Conservation (phyloP, 37 sponge, comb jelly and placozoan genomes). For the Theonella swinhoei region DNA sequence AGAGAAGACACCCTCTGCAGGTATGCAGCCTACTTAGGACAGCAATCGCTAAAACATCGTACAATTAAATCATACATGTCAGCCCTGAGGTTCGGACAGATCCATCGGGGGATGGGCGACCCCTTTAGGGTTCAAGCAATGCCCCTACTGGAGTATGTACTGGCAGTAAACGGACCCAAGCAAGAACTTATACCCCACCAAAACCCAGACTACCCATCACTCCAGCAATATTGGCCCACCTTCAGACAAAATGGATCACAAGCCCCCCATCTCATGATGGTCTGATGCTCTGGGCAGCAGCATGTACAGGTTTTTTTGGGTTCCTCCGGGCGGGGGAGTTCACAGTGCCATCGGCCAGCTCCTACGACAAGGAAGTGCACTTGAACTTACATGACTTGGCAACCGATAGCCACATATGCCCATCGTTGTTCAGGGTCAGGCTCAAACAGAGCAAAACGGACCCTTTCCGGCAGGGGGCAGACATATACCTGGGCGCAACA, state of each 20-base stretch:
- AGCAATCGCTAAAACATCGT: neutral
- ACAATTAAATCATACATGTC: neutral
- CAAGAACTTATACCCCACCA: neutral
- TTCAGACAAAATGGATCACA: neutral
- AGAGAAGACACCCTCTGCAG: neutral
- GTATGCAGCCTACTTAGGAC: neutral
- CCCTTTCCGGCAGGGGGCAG: conserved; percentile 11
- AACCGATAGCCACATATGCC: no score
- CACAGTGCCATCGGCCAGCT: no score
- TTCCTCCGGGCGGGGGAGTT: no score
- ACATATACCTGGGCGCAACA: neutral
- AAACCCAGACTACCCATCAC: neutral
- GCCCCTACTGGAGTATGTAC: neutral
- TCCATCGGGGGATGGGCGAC: neutral
- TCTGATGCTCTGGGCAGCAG: neutral
- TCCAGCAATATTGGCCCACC: no score
- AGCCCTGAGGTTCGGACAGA: neutral
- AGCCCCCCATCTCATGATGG: neutral
- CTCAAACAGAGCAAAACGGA: conserved; percentile 21
- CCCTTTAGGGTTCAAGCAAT: neutral
- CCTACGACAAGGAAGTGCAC: no score
- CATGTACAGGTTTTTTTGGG: no score
- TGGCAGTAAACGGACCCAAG: neutral
- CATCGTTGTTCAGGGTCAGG: no score
- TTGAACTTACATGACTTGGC: no score